A percentile compares a stretch with the other conserved stretches of the same genome.
Conservation (phyloP, 2,113 vertebrate species). For the Alexandromys fortis region DNA sequence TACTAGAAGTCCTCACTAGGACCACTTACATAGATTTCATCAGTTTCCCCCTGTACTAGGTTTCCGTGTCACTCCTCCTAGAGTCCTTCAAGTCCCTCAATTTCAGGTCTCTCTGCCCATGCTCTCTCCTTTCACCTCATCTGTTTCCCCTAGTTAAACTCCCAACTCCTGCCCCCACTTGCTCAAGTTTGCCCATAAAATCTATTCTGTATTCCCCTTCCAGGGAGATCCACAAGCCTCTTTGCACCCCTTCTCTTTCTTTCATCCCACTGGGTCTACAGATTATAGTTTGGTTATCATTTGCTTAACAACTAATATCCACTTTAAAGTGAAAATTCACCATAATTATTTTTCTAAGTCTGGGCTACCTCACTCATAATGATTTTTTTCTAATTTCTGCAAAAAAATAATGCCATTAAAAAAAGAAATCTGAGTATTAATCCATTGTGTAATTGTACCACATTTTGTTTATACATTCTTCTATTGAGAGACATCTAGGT, state of each 20-base stretch:
- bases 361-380: too few relatives aligned
- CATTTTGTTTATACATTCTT: too few relatives aligned
- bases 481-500: too few relatives aligned
- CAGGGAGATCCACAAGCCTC: background rate
- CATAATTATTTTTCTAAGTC: too few relatives aligned
- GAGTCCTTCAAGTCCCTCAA: background rate
- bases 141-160: background rate
- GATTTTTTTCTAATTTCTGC: too few relatives aligned
- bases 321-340: background rate
- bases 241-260: background rate
- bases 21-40: background rate
- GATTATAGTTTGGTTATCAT: background rate
- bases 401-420: too few relatives aligned
- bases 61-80: accelerated
- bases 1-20: background rate
- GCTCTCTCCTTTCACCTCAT: background rate
- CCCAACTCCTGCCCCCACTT: background rate
- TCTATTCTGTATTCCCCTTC: background rate
- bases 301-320: background rate
- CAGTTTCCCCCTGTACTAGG: background rate
- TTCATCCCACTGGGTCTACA: background rate
- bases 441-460: too few relatives aligned
- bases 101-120: background rate
- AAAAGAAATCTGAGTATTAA: too few relatives aligned
- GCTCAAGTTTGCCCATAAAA: too few relatives aligned